Evolutionary conservation across 2,888 invertebrate species (phyloP), one percentile per base, ranked within the genome.

Genomic region (Mantis religiosa): DNA sequence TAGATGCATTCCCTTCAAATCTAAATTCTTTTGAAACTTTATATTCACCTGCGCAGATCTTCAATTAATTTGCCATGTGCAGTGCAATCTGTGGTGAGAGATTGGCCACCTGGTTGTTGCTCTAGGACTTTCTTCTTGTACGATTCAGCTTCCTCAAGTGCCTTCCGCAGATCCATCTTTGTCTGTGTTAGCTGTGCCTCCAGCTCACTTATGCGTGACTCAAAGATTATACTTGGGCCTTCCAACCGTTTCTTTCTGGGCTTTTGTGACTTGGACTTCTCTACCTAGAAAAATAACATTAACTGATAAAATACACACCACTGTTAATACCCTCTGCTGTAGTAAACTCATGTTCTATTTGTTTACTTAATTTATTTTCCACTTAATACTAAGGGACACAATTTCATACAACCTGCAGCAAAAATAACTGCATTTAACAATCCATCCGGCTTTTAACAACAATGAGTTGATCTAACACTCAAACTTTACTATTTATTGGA

Each of bases 101-200:
- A 6, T 14, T 71, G 20, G 54, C 8, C 54, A 15, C 71, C 28
- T 7, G 41, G 83, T 15, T 89, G 84, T 82, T 90, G 89, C 14
- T 89, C 90, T 14, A 89, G 4, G 91, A 91, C 54, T 92, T 91
- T 90, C 93, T 92, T 92, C 94, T 92, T 91, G 89, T 93, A 91
- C n/a, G 93, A 92, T 71, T 95, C 95, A 91, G 95, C 95, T 90
- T 96, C 96, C 88, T 95, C 96, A 91, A 96, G 95, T 0, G 96
- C 93, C 92, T 97, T 97, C 92, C 96, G 96, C 71, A 97, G 92
- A 91, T 97, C 97, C 88, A 97, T 96, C 92, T 95, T 96, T 0
- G 96, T 93, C 92, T 97, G 97, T 12, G 97, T 96, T 84, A 97
- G 93, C 91, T 97, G 97, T 0, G 97, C 97, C 92, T 98, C 97